Evolutionary conservation across 2,113 vertebrate species (phyloP), one percentile per base, ranked within the genome.

Genomic region (Choloepus hoffmanni): DNA sequence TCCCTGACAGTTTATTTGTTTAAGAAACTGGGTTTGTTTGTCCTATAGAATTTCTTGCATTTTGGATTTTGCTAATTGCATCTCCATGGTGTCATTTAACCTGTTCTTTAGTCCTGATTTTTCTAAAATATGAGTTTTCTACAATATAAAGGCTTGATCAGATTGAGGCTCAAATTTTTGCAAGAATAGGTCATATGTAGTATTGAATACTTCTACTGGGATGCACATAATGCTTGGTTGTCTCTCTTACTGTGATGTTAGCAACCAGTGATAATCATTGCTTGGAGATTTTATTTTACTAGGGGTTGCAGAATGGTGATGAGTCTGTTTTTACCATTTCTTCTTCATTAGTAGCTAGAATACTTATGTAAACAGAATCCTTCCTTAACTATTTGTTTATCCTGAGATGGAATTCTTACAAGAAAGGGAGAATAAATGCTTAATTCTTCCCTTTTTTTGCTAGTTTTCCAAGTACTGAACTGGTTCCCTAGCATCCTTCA

Each of bases 31-130:
- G 19, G 3, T 36, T 36, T 65, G 43, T 85, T 81, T 65, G 77
- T 77, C 50, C 36, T 77, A 0, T 77, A 68, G 63, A 85, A 15
- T 85, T 55, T 93, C 10, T 70, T 28, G 72, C 2, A 40, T 74
- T 81, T 43, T 92, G 9, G 15, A 81, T 81, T 97, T 88, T 94
- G 18, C 40, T 36, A 8, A 45, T 87, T 92, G 14, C 1, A 60
- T 83, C 50, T 1, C 43, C 30, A 15, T 78, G 28, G 28, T 72
- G 84, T 85, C n/a, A 55, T 84, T 72, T 43, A 55, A 45, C 23
- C n/a, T 77, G 5, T 85, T 95, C 78, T 88, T 84, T 91, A 11
- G 58, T 48, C 28, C 95, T 88, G 36, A 24, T 33, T 15, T 92
- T 90, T 86, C 74, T 33, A 76, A 4, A 73, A 55, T 72, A 4